Conservation (phyloP, 2,113 vertebrate species). For the Ptyas mucosa region DNA sequence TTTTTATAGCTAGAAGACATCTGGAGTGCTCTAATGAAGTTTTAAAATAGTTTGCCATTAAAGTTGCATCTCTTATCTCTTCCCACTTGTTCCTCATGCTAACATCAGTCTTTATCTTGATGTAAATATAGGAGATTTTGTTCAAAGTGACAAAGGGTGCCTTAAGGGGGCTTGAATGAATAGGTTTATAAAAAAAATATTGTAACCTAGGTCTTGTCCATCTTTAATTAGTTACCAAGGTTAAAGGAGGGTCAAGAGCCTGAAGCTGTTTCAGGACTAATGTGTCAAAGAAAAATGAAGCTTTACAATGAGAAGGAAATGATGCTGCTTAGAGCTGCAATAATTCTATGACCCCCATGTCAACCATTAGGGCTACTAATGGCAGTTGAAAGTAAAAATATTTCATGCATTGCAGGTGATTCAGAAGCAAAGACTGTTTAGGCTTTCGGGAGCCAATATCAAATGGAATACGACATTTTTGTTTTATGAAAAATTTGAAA, state of each 20-base stretch:
- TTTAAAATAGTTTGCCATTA: conserved; percentile 1
- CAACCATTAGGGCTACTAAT: conserved; percentile 61
- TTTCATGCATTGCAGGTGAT: conserved; percentile 48
- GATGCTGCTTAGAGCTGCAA: conserved; percentile 66
- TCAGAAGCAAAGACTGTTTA: background rate
- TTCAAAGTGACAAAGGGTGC: conserved; percentile 62
- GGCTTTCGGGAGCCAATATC: background rate
- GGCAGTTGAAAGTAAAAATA: conserved; percentile 49
- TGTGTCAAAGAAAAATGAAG: conserved; percentile 69
- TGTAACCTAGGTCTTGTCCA: conserved; percentile 71
- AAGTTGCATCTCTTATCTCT: conserved; percentile 34
- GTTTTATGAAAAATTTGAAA: background rate
- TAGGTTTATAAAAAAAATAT: conserved; percentile 70
- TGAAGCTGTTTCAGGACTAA: conserved; percentile 63
- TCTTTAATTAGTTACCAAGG: conserved; percentile 78
- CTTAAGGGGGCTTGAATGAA: conserved; percentile 68
- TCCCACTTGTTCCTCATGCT: background rate
- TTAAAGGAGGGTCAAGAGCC: conserved; percentile 70
- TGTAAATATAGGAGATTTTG: conserved; percentile 53
- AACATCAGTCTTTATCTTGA: conserved; percentile 57
- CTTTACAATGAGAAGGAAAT: conserved; percentile 65
- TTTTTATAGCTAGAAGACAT: background rate
- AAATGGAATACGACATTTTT: conserved; percentile 28
- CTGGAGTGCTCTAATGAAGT: background rate
- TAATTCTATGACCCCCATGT: conserved; percentile 72